Evolutionary conservation across 2,113 vertebrate species (phyloP).

Genomic region (Apeltes quadracus): DNA sequence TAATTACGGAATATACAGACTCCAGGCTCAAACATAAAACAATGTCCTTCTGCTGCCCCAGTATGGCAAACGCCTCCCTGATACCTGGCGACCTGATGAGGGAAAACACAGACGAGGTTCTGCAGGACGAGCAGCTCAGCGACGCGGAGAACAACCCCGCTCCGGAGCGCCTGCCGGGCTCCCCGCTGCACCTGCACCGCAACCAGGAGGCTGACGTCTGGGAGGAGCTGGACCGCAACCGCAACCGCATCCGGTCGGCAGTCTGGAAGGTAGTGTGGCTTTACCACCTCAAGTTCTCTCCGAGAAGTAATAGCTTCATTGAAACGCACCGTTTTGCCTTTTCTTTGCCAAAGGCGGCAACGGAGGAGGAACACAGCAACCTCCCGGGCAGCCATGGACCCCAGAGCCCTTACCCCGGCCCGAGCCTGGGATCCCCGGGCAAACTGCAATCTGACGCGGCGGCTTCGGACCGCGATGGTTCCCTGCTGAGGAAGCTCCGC

Average conservation of each 20-base stretch:
- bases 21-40: background rate
- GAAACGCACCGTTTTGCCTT: background rate
- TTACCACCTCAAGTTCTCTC: background rate
- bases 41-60: conserved; percentile 60
- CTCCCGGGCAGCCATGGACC: conserved; percentile 86
- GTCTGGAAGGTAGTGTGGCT: conserved; percentile 84
- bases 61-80: conserved; percentile 96
- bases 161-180: conserved; percentile 84
- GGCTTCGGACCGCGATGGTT: conserved; percentile 87
- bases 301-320: background rate
- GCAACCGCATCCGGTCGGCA: conserved; percentile 87
- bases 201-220: conserved; percentile 94
- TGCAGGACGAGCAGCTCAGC: conserved; percentile 97
- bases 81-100: conserved; percentile 93
- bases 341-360: conserved; percentile 77
- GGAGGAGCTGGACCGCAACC: conserved; percentile 96
- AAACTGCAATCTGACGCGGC: conserved; percentile 87
- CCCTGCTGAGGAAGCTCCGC: conserved; percentile 90
- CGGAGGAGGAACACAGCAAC: conserved; percentile 92
- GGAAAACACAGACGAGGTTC: conserved; percentile 98
- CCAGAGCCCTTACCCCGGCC: conserved; percentile 84
- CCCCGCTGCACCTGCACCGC: conserved; percentile 83
- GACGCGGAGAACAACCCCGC: conserved; percentile 93
- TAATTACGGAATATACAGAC: background rate
- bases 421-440: conserved; percentile 89